phyloP scores from a whole-genome alignment of 2,113 vertebrate genomes.

The Lepisosteus oculatus region DNA sequence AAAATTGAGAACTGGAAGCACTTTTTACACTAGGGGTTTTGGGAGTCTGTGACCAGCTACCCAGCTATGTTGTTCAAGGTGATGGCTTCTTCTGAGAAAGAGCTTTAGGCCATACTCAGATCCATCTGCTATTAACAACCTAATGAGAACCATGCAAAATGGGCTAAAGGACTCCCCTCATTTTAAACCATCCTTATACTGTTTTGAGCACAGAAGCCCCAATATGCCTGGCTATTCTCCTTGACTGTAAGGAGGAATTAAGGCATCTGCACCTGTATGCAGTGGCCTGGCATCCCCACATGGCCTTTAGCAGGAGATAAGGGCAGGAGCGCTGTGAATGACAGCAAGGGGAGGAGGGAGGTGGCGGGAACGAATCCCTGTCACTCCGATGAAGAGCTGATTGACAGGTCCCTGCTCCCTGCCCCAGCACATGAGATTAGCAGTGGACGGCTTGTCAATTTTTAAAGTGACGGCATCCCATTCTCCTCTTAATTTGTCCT shows the following conservation, averaged over 20 bases:
- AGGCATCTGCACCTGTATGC: not conserved
- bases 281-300: not conserved
- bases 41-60: too few species aligned
- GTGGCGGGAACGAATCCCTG: slow-evolving; percentile 18
- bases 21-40: too few species aligned
- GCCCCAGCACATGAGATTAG: not conserved
- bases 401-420: slow-evolving; percentile 18
- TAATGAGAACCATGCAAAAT: too few species aligned
- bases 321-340: not conserved
- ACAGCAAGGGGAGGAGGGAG: not conserved
- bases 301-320: not conserved
- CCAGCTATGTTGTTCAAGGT: too few species aligned
- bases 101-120: too few species aligned
- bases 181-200: too few species aligned
- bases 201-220: too few species aligned
- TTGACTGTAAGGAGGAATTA: not conserved
- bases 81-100: too few species aligned
- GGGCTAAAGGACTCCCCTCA: too few species aligned
- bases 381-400: slow-evolving; percentile 24
- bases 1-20: too few species aligned
- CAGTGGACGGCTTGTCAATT: slow-evolving; percentile 26
- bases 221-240: too few species aligned
- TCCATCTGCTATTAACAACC: too few species aligned
- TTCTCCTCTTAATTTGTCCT: slow-evolving; percentile 33
- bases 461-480: slow-evolving; percentile 21